A percentile compares a stretch with the other conserved stretches of the same genome.
phyloP scores from a whole-genome alignment of 2,888 invertebrate genomes.

The Aplocera efformata region DNA sequence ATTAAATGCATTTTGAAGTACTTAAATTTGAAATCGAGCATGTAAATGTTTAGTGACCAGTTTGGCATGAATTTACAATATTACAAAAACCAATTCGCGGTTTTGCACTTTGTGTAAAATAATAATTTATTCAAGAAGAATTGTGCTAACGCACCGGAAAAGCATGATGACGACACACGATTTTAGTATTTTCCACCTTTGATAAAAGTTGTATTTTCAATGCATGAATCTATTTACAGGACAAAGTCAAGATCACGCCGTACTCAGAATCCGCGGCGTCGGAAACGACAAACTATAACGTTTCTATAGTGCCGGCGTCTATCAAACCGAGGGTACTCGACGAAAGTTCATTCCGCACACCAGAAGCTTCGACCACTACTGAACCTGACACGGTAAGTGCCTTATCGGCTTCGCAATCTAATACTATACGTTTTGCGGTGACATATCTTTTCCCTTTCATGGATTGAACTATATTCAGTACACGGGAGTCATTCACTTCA shows the following conservation, averaged over 20 bases:
- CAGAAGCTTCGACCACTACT: constrained; percentile 51
- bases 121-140: constrained; percentile 4
- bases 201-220: neutral
- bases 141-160: constrained; percentile 14
- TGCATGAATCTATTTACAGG: constrained; percentile 33
- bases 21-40: constrained; percentile 4
- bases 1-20: constrained; percentile 5
- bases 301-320: constrained; percentile 40
- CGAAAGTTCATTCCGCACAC: constrained; percentile 38
- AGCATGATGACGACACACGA: constrained; percentile 15
- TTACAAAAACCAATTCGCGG: neutral
- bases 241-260: constrained; percentile 67
- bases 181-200: neutral
- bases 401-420: neutral
- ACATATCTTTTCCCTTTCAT: neutral
- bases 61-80: constrained; percentile 12
- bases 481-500: no score
- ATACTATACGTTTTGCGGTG: constrained; percentile 12
- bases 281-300: constrained; percentile 52
- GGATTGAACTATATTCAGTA: no score
- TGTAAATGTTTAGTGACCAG: constrained; percentile 7
- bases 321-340: constrained; percentile 47
- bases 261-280: constrained; percentile 60
- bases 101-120: constrained; percentile 5
- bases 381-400: constrained; percentile 66